Conservation (phyloP, 2,797 vertebrate genomes). For the Lophius americanus region DNA sequence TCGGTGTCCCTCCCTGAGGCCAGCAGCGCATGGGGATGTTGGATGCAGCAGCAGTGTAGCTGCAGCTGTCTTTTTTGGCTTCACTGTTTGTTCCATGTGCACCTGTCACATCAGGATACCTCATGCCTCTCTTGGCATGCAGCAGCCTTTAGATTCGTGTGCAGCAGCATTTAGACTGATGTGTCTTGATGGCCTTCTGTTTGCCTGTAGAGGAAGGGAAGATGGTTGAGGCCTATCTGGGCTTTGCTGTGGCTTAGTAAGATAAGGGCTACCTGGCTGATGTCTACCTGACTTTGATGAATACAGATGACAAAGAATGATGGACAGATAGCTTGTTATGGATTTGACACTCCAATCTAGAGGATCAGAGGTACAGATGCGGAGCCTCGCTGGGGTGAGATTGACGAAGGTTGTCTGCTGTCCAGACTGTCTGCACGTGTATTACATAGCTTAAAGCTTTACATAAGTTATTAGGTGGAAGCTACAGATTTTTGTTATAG, state of each 20-base stretch:
- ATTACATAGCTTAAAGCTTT: background rate
- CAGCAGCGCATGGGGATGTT: too few species aligned
- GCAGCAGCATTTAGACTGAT: slow-evolving; percentile 4
- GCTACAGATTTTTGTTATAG: slow-evolving; percentile 1
- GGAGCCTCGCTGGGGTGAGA: slow-evolving; percentile 9
- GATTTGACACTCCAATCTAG: slow-evolving; percentile 59
- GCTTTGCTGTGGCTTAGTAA: slow-evolving; percentile 40
- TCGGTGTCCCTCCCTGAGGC: too few species aligned
- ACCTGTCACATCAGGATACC: too few species aligned
- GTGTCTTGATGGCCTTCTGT: slow-evolving; percentile 5
- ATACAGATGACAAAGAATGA: slow-evolving; percentile 54
- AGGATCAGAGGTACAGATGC: slow-evolving; percentile 30
- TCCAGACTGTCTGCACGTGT: slow-evolving; percentile 13
- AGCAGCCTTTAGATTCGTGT: too few species aligned
- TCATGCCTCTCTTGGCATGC: too few species aligned
- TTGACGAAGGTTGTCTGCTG: slow-evolving; percentile 3
- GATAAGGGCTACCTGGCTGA: slow-evolving; percentile 58
- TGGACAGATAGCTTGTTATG: slow-evolving; percentile 49
- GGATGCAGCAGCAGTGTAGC: too few species aligned
- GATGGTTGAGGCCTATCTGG: slow-evolving; percentile 23
- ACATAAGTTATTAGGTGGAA: too few species aligned
- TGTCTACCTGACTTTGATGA: slow-evolving; percentile 41
- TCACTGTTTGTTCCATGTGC: too few species aligned
- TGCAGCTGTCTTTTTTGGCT: too few species aligned
- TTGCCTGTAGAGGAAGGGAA: background rate